phyloP scores from a whole-genome alignment of 1,140 invertebrate genomes.

The Frieseomelitta varia region DNA sequence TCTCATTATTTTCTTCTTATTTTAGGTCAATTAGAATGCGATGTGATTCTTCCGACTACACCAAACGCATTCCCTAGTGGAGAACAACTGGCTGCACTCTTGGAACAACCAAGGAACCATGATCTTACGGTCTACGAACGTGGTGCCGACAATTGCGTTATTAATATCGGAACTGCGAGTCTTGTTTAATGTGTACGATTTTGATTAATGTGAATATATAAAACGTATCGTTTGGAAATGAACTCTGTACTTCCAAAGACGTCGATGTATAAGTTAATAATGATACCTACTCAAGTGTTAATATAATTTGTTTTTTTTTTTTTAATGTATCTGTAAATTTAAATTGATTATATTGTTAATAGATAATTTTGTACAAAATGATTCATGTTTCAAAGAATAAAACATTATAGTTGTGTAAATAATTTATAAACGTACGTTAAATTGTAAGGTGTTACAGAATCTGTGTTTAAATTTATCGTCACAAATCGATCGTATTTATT shows the following conservation, averaged over 20 bases:
- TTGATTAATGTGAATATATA: neutral
- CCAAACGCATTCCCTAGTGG: constrained; percentile 67
- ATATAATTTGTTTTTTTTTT: neutral
- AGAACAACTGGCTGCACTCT: constrained; percentile 69
- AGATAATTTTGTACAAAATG: constrained; percentile 24
- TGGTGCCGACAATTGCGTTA: constrained; percentile 72
- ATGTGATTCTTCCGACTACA: constrained; percentile 68
- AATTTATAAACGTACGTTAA: neutral
- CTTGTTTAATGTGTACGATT: constrained; percentile 63
- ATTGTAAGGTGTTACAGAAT: neutral
- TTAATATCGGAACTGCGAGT: constrained; percentile 75
- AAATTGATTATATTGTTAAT: constrained; percentile 2
- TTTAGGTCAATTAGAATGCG: constrained; percentile 73
- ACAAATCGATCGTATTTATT: constrained; percentile 5
- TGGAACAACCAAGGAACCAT: constrained; percentile 73
- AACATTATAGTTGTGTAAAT: constrained; percentile 26
- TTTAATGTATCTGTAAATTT: neutral
- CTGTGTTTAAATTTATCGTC: neutral
- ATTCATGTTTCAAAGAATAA: constrained; percentile 16
- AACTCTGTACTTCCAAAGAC: constrained; percentile 42
- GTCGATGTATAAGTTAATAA: neutral
- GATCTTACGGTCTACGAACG: constrained; percentile 73
- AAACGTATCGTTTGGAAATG: neutral
- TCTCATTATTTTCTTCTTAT: neutral
- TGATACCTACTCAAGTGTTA: constrained; percentile 42